Evolutionary conservation across 1,140 invertebrate genomes (phyloP).

Genomic region (Eriocheir sinensis): DNA sequence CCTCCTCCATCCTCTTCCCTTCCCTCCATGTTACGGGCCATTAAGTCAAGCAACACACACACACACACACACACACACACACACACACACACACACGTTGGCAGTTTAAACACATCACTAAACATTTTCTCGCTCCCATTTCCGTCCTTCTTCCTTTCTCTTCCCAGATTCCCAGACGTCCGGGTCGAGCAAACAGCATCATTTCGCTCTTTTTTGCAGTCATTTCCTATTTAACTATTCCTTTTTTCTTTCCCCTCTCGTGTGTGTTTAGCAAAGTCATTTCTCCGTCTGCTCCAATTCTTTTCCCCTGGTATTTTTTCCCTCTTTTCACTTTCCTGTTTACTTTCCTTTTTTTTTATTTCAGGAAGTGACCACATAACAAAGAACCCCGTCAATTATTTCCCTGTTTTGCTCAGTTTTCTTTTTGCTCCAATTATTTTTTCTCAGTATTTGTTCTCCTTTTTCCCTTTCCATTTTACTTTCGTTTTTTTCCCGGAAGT

Average conservation of each 20-base stretch:
- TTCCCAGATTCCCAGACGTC: background rate
- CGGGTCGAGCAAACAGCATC: background rate
- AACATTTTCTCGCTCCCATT: background rate
- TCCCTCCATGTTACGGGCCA: background rate
- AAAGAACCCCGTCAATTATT: no score
- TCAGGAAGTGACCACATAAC: background rate
- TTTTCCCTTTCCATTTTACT: no score
- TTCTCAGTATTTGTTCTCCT: no score
- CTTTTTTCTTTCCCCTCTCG: background rate
- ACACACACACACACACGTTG: conserved; percentile 11
- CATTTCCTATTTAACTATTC: background rate
- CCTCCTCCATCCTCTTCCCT: no score
- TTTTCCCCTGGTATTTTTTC: background rate
- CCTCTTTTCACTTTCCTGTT: background rate
- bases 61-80: conserved; percentile 54
- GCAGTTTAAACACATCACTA: background rate
- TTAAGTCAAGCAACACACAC: background rate
- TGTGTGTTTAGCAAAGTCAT: background rate
- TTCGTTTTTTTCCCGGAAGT: no score
- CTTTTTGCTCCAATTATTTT: no score
- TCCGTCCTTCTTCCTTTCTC: background rate
- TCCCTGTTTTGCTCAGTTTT: background rate
- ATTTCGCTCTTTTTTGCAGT: background rate
- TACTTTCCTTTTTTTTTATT: background rate
- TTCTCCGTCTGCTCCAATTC: background rate